Conservation (phyloP, 2,888 invertebrate species). For the Rhopalosiphum nymphaeae region DNA sequence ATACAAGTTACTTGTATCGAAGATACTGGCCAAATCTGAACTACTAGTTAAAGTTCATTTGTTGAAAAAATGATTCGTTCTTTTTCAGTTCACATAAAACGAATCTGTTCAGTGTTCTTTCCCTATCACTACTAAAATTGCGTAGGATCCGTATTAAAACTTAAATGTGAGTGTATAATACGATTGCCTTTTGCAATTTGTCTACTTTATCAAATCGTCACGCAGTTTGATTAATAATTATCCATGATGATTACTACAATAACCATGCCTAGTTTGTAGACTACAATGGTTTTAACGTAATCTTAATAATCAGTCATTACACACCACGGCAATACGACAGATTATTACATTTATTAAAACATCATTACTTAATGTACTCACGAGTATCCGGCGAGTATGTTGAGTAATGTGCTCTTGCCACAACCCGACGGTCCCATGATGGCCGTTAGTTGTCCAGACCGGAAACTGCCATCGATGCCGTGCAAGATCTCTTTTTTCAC, state of each 20-base stretch:
- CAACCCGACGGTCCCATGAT: conserved; percentile 81
- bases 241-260: not conserved
- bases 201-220: not conserved
- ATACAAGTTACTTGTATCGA: not conserved
- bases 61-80: too few relatives aligned
- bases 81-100: not conserved
- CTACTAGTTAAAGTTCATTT: too few relatives aligned
- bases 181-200: not conserved
- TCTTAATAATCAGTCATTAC: not conserved
- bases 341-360: not conserved
- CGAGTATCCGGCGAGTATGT: conserved; percentile 91
- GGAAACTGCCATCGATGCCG: conserved; percentile 73
- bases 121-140: not conserved
- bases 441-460: conserved; percentile 76
- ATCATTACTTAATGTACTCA: conserved; percentile 72
- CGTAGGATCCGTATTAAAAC: not conserved
- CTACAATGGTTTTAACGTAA: not conserved
- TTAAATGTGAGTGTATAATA: not conserved
- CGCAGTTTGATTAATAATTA: not conserved
- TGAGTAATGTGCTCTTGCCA: conserved; percentile 88
- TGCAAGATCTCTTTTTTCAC: conserved; percentile 73
- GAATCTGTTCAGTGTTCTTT: not conserved
- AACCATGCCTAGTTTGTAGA: not conserved
- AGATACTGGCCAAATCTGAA: too few relatives aligned
- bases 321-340: not conserved